These are phyloP conservation scores for Polyploca ridens DNA, from an alignment of 2,888 invertebrate genomes.

Conservation along the genomic window DNA sequence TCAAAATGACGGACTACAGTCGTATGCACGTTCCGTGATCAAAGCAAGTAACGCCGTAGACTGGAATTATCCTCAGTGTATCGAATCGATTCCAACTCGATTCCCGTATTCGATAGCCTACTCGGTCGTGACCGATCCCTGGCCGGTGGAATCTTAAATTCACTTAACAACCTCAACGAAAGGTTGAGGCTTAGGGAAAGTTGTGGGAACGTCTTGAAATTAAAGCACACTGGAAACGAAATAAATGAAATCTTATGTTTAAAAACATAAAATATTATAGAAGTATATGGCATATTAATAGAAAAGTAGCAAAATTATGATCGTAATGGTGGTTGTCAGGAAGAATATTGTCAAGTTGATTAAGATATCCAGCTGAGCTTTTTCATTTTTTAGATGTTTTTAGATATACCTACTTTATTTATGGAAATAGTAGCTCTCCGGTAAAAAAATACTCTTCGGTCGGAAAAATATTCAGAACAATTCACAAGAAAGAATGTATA, in stretches of 20 bases:
- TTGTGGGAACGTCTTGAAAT: slow-evolving; percentile 53
- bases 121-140: slow-evolving; percentile 56
- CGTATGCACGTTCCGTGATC: slow-evolving; percentile 35
- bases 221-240: slow-evolving; percentile 41
- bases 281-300: no score
- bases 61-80: slow-evolving; percentile 50
- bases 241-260: background rate
- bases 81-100: slow-evolving; percentile 62
- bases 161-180: slow-evolving; percentile 28
- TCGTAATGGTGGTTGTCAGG: no score
- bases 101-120: slow-evolving; percentile 50
- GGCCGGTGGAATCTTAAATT: slow-evolving; percentile 34
- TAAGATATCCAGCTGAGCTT: no score
- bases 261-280: no score
- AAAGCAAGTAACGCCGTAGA: slow-evolving; percentile 26
- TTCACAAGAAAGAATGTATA: no score
- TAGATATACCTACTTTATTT: no score
- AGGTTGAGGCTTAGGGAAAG: slow-evolving; percentile 46
- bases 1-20: background rate
- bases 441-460: no score
- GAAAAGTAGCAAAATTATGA: no score
- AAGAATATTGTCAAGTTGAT: no score
- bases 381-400: no score
- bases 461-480: no score
- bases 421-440: no score